These are phyloP conservation scores for Chironomus tepperi DNA, from an alignment of 1,140 invertebrate genomes.

Conservation along the genomic window DNA sequence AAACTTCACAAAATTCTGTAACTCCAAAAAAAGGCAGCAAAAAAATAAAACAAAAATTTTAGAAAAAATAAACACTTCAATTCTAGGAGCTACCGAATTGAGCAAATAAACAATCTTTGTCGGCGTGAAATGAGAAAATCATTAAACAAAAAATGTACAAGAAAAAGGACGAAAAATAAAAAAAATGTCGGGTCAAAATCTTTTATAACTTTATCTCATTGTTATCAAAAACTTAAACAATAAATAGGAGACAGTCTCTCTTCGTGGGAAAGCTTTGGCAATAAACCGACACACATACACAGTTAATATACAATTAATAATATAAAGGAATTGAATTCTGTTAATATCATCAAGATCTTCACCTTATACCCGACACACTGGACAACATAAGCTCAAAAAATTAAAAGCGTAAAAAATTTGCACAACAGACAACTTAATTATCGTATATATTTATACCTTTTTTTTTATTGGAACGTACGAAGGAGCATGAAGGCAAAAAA, in stretches of 20 bases:
- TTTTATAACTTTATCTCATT: background rate
- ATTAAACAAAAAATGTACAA: background rate
- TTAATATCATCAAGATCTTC: too few species aligned
- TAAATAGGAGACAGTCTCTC: background rate
- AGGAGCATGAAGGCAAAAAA: background rate
- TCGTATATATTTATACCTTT: background rate
- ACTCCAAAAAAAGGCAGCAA: background rate
- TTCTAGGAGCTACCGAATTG: slow-evolving; percentile 1
- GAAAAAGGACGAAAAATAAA: too few species aligned
- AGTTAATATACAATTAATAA: too few species aligned
- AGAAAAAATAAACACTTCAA: slow-evolving; percentile 20
- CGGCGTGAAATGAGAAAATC: background rate
- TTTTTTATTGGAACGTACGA: background rate
- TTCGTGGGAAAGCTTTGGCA: background rate
- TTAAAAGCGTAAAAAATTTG: slow-evolving; percentile 21
- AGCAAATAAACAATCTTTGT: slow-evolving; percentile 19
- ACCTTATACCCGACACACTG: background rate
- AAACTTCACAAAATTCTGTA: background rate
- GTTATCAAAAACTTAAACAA: slow-evolving; percentile 5
- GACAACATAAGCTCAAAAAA: slow-evolving; percentile 11
- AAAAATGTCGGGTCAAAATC: too few species aligned
- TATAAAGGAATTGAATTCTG: too few species aligned
- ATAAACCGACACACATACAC: too few species aligned
- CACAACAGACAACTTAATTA: slow-evolving; percentile 22
- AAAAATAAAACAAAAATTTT: background rate